Conservation (phyloP, 2,888 invertebrate genomes). For the Ichneumon xanthorius region DNA sequence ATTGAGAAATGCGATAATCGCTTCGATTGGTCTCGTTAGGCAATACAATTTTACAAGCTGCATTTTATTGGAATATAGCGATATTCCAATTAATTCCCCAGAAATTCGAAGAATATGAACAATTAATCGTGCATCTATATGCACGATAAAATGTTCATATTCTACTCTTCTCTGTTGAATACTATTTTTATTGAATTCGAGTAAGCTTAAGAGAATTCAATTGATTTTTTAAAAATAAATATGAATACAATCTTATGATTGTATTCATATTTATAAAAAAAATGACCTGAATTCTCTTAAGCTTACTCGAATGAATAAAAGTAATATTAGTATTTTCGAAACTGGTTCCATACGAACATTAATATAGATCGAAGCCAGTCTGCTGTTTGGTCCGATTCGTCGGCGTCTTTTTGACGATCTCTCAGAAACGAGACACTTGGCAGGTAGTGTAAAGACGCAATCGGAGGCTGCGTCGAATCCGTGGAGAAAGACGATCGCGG, state of each 20-base stretch:
- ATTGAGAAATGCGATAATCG: background rate
- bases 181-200: too few species aligned
- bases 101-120: too few species aligned
- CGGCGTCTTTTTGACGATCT: constrained; percentile 30
- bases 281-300: background rate
- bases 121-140: too few species aligned
- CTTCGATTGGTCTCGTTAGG: background rate
- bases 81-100: too few species aligned
- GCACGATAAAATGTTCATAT: too few species aligned
- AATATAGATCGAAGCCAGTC: constrained; percentile 6
- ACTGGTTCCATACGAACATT: background rate
- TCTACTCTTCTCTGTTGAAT: too few species aligned
- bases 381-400: background rate
- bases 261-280: background rate
- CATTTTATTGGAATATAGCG: too few species aligned
- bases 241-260: too few species aligned
- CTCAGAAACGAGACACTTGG: constrained; percentile 33
- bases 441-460: constrained; percentile 29
- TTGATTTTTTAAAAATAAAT: too few species aligned
- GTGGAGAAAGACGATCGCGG: constrained; percentile 53
- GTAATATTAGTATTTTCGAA: background rate
- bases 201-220: too few species aligned
- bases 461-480: constrained; percentile 48
- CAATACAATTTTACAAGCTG: background rate
- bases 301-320: background rate